Conservation (phyloP, 2,113 vertebrate species). For the Siniperca chuatsi region DNA sequence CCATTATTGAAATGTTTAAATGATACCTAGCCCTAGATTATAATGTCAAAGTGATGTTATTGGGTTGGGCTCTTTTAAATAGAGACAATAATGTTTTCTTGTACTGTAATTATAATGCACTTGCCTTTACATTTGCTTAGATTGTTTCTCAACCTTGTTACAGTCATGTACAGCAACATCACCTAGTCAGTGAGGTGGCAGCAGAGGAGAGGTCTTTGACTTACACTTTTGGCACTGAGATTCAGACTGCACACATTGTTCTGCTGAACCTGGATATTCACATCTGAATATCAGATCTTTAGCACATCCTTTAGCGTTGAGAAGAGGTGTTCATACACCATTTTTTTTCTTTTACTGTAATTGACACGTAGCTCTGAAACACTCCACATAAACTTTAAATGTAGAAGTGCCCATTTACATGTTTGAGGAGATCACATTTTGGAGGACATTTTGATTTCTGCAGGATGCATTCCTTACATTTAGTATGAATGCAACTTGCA, state of each 20-base stretch:
- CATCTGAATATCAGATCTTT: neutral
- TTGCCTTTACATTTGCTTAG: neutral
- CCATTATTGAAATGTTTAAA: neutral
- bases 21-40: neutral
- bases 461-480: neutral
- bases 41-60: neutral
- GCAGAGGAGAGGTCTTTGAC: conserved; percentile 13
- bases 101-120: neutral
- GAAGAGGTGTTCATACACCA: neutral
- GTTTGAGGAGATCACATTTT: too few relatives aligned
- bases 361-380: neutral
- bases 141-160: neutral
- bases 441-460: neutral
- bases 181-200: neutral
- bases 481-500: neutral
- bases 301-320: neutral
- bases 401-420: neutral
- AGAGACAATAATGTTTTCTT: neutral
- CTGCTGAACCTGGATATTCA: neutral
- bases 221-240: neutral
- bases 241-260: conserved; percentile 10
- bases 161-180: neutral
- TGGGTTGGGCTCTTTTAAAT: neutral
- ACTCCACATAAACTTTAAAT: neutral
- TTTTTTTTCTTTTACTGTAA: neutral